Evolutionary conservation across 2,113 vertebrate genomes (phyloP).

Genomic region (Brienomyrus brachyistius): DNA sequence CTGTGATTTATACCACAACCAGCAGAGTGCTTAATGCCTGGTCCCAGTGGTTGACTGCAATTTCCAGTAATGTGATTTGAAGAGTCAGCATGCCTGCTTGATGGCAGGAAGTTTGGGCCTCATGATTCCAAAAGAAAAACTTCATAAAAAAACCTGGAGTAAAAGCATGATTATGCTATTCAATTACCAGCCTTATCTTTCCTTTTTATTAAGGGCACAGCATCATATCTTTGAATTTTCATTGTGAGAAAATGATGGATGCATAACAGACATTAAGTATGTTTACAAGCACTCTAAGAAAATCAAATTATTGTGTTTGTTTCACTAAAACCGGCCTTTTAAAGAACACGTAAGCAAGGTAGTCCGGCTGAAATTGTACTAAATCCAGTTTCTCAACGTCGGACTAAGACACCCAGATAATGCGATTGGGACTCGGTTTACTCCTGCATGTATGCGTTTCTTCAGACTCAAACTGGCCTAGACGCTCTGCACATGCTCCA

Average conservation of each 20-base stretch:
- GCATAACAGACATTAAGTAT: neutral
- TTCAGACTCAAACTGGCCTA: neutral
- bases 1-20: neutral
- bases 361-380: neutral
- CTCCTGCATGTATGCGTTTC: neutral
- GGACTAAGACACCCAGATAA: neutral
- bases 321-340: neutral
- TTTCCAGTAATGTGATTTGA: neutral
- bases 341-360: neutral
- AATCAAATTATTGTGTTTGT: neutral
- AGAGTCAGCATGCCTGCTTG: neutral
- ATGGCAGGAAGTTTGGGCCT: neutral
- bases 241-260: neutral
- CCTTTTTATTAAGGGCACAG: neutral
- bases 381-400: neutral
- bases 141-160: neutral
- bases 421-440: neutral
- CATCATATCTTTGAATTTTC: neutral
- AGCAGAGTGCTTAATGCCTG: neutral
- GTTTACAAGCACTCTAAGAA: too few species aligned
- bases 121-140: neutral
- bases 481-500: neutral
- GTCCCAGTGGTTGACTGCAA: neutral
- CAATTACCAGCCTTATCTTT: neutral
- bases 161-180: neutral